Base-by-base conservation (phyloP, 2,113 vertebrate species). In the Fukomys damarensis region DNA sequence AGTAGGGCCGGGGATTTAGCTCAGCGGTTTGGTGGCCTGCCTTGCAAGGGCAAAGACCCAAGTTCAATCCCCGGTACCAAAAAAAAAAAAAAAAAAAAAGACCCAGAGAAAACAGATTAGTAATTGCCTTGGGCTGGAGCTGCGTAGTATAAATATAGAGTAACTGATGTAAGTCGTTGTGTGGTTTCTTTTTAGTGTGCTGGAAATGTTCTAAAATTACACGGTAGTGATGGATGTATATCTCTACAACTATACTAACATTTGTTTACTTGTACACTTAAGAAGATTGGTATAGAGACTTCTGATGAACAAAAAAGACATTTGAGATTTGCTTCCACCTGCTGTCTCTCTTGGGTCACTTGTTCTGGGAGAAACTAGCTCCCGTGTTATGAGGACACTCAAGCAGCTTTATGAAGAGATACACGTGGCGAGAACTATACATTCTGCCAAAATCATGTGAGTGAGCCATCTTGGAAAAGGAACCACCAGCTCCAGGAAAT, bases 171-270 rank as follows among this genome's bases (percentile, higher is more conserved):
- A 94, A 94, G 61, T 52, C 56, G 35, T 56, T 52, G 89, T 70
- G 52, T 84, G 17, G 17, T 76, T 93, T 94, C 76, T 70, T 90
- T 56, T 93, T 89, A 92, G 35, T 56, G 76, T 46, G 68, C 86
- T 43, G 58, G 66, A 91, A 93, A 87, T 95, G 19, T 90, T 95
- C 87, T 91, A 94, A 95, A 95, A 93, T 83, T 90, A 96, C 65
- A 93, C 12, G 66, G 66, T 70, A 56, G 12, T 54, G 41, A 77
- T 77, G 52, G 43, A 3, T 90, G 35, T 92, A 9, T 76, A 95
- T 88, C 89, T 95, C 91, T 89, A 76, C 76, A 96, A 94, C 76
- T 94, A 86, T 7, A 81, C 77, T 84, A 89, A 89, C 92, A 84
- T 58, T 72, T 82, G 52, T 4, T 89, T 61, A 91, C 63, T 3